Evolutionary conservation across 2,113 vertebrate species (phyloP).

Genomic region (Dolichallabes microphthalmus): DNA sequence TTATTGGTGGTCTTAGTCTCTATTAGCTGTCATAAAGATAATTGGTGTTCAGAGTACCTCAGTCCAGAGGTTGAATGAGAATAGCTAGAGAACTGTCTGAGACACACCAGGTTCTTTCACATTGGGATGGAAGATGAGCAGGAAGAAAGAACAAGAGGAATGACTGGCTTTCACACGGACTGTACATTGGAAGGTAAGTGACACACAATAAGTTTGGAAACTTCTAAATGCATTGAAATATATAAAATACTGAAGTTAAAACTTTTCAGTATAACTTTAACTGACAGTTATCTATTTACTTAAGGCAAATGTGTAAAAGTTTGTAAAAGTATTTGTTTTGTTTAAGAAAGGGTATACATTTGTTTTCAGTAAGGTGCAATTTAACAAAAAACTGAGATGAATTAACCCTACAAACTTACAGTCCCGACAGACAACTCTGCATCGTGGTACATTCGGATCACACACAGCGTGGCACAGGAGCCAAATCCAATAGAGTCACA

Average conservation of each 20-base stretch:
- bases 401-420: constrained; percentile 19
- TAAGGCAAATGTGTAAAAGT: neutral
- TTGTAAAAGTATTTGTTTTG: neutral
- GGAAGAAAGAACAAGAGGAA: constrained; percentile 23
- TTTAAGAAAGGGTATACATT: neutral
- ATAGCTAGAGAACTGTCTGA: constrained; percentile 11
- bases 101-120: neutral
- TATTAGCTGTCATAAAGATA: constrained; percentile 54
- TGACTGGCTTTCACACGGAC: neutral
- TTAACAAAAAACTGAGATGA: constrained; percentile 26
- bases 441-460: constrained; percentile 27
- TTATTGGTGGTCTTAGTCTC: constrained; percentile 30
- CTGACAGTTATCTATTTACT: neutral
- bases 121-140: constrained; percentile 13
- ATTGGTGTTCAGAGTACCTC: constrained; percentile 47
- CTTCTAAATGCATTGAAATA: neutral
- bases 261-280: too few relatives aligned
- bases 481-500: constrained; percentile 57
- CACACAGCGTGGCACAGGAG: constrained; percentile 51
- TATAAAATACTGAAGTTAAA: neutral
- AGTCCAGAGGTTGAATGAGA: constrained; percentile 47
- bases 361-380: neutral
- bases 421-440: constrained; percentile 1
- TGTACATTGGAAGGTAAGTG: constrained; percentile 35
- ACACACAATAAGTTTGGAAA: neutral